These are phyloP conservation scores for Cosmia pyralina DNA, from an alignment of 2,888 invertebrate species.

Conservation along the genomic window DNA sequence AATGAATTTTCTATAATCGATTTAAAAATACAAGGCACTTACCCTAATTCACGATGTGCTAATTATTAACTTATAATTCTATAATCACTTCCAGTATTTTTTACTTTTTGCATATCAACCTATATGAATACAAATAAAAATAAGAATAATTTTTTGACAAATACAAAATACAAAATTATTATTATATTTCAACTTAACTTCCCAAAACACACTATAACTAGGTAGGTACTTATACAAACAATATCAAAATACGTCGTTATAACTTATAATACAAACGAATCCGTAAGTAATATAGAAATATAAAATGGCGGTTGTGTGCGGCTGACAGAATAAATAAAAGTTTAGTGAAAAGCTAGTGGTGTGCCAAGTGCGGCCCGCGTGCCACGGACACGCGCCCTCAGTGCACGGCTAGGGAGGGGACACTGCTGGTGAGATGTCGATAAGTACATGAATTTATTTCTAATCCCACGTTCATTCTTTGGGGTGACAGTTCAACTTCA, in stretches of 20 bases:
- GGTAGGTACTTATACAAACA: constrained; percentile 32
- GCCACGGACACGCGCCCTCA: constrained; percentile 79
- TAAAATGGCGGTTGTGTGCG: constrained; percentile 76
- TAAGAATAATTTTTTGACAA: too few species aligned
- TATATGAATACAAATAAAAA: too few species aligned
- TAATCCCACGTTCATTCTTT: background rate
- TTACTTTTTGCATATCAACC: too few species aligned
- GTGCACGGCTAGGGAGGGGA: constrained; percentile 66
- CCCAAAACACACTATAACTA: background rate
- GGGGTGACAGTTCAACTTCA: background rate
- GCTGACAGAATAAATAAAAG: constrained; percentile 88
- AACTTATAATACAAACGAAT: constrained; percentile 34
- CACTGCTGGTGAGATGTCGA: constrained; percentile 39
- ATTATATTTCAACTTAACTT: too few species aligned
- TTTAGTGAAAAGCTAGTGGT: constrained; percentile 84
- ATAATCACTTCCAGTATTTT: too few species aligned
- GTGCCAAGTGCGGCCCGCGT: constrained; percentile 82
- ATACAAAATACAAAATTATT: too few species aligned
- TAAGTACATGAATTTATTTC: background rate
- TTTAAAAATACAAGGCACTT: too few species aligned
- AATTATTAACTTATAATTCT: too few species aligned
- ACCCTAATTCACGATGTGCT: too few species aligned
- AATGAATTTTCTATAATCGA: too few species aligned
- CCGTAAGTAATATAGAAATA: constrained; percentile 67
- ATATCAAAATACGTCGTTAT: constrained; percentile 30